phyloP scores from a whole-genome alignment of 2,888 invertebrate genomes.

The Drosophila barbarae region DNA sequence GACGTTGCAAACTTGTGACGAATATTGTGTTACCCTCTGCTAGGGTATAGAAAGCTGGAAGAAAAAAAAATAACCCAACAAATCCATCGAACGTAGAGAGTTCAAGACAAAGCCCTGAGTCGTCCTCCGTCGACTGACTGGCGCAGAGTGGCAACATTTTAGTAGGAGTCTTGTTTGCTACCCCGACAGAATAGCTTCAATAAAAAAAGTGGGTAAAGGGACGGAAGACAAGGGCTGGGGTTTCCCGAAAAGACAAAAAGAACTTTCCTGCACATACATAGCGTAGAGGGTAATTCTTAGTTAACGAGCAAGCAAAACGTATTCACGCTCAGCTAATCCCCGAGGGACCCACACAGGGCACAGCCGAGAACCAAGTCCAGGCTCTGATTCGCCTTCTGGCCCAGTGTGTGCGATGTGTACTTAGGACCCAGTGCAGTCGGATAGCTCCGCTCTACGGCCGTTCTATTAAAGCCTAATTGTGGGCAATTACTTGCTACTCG shows the following conservation, averaged over 20 bases:
- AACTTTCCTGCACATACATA: constrained; percentile 19
- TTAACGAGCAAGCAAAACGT: constrained; percentile 72
- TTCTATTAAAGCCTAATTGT: constrained; percentile 69
- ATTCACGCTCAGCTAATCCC: constrained; percentile 67
- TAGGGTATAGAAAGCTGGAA: background rate
- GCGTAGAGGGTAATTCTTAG: constrained; percentile 66
- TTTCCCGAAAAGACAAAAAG: constrained; percentile 11
- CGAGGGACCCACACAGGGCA: constrained; percentile 40
- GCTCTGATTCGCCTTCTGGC: constrained; percentile 26
- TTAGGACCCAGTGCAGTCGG: constrained; percentile 55
- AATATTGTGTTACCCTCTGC: background rate
- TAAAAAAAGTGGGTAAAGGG: constrained; percentile 58
- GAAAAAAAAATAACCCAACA: background rate
- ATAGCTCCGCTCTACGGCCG: constrained; percentile 48
- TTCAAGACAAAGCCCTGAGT: background rate
- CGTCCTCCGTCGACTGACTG: constrained; percentile 1
- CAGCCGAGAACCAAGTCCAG: background rate
- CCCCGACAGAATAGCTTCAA: constrained; percentile 49
- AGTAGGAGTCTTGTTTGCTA: constrained; percentile 15
- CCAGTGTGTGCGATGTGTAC: constrained; percentile 35
- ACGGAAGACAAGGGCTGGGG: constrained; percentile 33
- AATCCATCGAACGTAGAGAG: background rate
- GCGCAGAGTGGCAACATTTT: constrained; percentile 27
- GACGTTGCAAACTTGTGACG: background rate
- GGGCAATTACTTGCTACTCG: constrained; percentile 68